These are phyloP conservation scores for Urophycis tenuis DNA, from an alignment of 2,797 vertebrate species.

Conservation along the genomic window DNA sequence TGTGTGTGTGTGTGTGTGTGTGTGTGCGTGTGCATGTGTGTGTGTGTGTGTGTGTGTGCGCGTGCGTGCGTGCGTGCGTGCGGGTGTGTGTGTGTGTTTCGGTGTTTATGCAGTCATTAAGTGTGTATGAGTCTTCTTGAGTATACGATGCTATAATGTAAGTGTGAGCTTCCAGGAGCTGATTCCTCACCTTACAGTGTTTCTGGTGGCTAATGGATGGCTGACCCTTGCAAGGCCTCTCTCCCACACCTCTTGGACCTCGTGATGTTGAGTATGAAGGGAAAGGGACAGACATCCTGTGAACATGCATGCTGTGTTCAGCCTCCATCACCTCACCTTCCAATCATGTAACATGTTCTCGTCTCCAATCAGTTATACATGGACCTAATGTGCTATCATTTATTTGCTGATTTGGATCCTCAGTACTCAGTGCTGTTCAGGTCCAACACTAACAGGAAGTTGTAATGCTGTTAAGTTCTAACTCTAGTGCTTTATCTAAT, in stretches of 20 bases:
- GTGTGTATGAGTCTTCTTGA: background rate
- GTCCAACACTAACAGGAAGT: too few species aligned
- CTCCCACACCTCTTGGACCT: constrained; percentile 47
- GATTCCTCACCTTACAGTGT: constrained; percentile 66
- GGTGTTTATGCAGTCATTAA: background rate
- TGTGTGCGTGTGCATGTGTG: constrained; percentile 5
- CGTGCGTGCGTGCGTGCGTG: constrained; percentile 14
- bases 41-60: constrained; percentile 20
- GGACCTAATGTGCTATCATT: too few species aligned
- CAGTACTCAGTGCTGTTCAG: too few species aligned
- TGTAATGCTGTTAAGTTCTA: too few species aligned
- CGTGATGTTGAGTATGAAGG: constrained; percentile 43
- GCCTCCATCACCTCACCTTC: background rate
- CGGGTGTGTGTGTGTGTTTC: constrained; percentile 1
- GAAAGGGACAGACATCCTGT: constrained; percentile 12
- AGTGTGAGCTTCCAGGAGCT: constrained; percentile 38
- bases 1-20: constrained; percentile 2
- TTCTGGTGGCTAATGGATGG: constrained; percentile 56
- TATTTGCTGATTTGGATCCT: too few species aligned
- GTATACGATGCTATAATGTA: constrained; percentile 19
- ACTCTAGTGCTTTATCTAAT: too few species aligned
- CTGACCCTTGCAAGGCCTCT: constrained; percentile 58
- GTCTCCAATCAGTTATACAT: too few species aligned
- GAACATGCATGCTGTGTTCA: background rate
- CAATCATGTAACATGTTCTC: too few species aligned